Percentiles rank a stretch among this genome's conserved stretches.
phyloP scores from a whole-genome alignment of 1,140 invertebrate species.

The Drosophila bocqueti region DNA sequence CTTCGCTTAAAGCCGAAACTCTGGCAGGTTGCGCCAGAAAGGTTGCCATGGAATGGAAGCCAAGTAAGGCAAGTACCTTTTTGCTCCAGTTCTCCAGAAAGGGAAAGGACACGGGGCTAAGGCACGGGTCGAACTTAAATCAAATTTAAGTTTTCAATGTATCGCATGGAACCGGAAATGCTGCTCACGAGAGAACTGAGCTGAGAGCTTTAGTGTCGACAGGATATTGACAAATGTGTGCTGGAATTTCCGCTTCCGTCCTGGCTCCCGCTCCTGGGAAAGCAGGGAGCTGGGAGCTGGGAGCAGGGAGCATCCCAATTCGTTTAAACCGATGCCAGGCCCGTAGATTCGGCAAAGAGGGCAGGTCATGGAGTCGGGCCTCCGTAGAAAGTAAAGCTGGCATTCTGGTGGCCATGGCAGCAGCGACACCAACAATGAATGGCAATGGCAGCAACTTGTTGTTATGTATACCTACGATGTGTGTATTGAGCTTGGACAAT shows the following conservation, averaged over 20 bases:
- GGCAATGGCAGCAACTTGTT: conserved; percentile 55
- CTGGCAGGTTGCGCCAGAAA: conserved; percentile 10
- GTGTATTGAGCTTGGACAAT: conserved; percentile 36
- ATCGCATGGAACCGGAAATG: conserved; percentile 63
- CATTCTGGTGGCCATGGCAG: conserved; percentile 35
- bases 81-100: conserved; percentile 32
- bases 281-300: not conserved
- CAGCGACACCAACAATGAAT: conserved; percentile 41
- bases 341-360: conserved; percentile 29
- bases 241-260: conserved; percentile 29
- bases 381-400: conserved; percentile 50
- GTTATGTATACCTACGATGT: conserved; percentile 52
- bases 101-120: conserved; percentile 5
- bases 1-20: conserved; percentile 60
- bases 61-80: conserved; percentile 55
- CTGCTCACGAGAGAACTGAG: conserved; percentile 5
- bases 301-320: conserved; percentile 14
- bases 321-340: conserved; percentile 19
- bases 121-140: conserved; percentile 56
- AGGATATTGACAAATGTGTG: conserved; percentile 59
- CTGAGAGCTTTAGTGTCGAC: conserved; percentile 41
- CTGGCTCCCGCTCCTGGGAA: not conserved
- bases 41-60: conserved; percentile 63
- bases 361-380: conserved; percentile 44
- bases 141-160: conserved; percentile 69